A percentile compares a stretch with the other conserved stretches of the same genome.
Conservation (phyloP, 2,888 invertebrate genomes). For the Caenorhabditis sp. region DNA sequence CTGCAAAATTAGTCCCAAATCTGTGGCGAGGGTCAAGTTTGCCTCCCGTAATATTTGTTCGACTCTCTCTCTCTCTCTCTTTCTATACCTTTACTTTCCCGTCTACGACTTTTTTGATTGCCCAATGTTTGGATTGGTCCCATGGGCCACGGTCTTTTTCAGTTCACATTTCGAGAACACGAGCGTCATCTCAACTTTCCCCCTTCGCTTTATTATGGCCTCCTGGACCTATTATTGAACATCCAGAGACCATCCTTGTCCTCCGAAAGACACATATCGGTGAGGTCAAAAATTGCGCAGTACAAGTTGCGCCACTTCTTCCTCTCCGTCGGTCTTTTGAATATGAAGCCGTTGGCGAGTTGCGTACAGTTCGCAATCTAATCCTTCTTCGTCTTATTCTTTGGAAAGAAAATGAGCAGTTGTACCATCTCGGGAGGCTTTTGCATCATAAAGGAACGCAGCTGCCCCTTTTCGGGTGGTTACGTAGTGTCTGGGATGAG, state of each 20-base stretch:
- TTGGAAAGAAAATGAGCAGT: not conserved
- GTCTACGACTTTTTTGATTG: slow-evolving; percentile 9
- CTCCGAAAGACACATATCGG: too few species aligned
- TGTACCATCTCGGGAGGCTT: not conserved
- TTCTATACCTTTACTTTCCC: not conserved
- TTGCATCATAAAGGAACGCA: slow-evolving; percentile 47
- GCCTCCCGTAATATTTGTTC: slow-evolving; percentile 34
- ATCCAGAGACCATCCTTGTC: too few species aligned
- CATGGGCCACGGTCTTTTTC: too few species aligned
- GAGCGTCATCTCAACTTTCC: not conserved
- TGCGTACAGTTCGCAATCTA: slow-evolving; percentile 39
- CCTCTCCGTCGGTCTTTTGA: slow-evolving; percentile 31
- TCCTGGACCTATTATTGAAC: too few species aligned
- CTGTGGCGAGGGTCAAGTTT: slow-evolving; percentile 31
- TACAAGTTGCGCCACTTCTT: slow-evolving; percentile 13
- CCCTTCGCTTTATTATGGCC: not conserved
- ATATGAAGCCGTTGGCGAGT: slow-evolving; percentile 30
- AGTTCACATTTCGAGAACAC: not conserved
- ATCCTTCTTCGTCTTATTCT: too few species aligned
- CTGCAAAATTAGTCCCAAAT: not conserved
- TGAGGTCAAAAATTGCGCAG: slow-evolving; percentile 39
- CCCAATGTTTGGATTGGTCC: slow-evolving; percentile 14
- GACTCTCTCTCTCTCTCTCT: not conserved
- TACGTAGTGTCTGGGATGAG: slow-evolving; percentile 1
- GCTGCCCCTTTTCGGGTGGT: slow-evolving; percentile 10